Percentiles rank a stretch among this genome's conserved stretches.
phyloP scores from a whole-genome alignment of 2,888 invertebrate species.

The Octonoba sinensis region DNA sequence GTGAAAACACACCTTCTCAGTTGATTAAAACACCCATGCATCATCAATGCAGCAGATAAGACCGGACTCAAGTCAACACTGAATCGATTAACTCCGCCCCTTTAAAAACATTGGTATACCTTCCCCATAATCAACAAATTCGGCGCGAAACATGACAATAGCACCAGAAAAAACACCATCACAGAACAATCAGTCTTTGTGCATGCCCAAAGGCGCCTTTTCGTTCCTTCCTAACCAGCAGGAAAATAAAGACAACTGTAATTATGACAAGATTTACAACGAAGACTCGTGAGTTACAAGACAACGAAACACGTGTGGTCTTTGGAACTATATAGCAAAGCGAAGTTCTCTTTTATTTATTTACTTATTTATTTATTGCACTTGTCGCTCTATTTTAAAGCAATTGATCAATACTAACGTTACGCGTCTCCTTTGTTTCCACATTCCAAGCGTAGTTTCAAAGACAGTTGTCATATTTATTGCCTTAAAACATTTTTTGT shows the following conservation, averaged over 20 bases:
- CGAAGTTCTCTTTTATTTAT: not conserved
- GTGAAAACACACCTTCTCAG: not conserved
- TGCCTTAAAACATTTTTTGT: too few species aligned
- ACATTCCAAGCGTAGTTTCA: too few species aligned
- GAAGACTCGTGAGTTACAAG: constrained; percentile 49
- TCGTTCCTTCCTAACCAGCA: constrained; percentile 32
- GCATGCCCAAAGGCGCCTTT: constrained; percentile 23
- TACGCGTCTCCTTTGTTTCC: too few species aligned
- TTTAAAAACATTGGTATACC: not conserved
- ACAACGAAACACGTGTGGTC: constrained; percentile 55
- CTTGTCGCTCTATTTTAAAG: too few species aligned
- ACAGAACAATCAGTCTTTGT: constrained; percentile 42
- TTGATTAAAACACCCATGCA: constrained; percentile 37
- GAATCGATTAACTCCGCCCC: constrained; percentile 28
- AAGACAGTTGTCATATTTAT: too few species aligned
- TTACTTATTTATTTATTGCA: not conserved
- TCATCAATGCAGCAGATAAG: constrained; percentile 27
- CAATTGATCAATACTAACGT: too few species aligned
- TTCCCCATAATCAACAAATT: constrained; percentile 34
- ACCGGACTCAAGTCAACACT: constrained; percentile 48
- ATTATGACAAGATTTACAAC: constrained; percentile 63
- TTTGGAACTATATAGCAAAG: constrained; percentile 16
- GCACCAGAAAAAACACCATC: constrained; percentile 12
- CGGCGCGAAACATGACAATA: constrained; percentile 52
- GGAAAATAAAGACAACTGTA: constrained; percentile 52